phyloP scores from a whole-genome alignment of 2,797 vertebrate species.

The Pseudochaenichthys georgianus region DNA sequence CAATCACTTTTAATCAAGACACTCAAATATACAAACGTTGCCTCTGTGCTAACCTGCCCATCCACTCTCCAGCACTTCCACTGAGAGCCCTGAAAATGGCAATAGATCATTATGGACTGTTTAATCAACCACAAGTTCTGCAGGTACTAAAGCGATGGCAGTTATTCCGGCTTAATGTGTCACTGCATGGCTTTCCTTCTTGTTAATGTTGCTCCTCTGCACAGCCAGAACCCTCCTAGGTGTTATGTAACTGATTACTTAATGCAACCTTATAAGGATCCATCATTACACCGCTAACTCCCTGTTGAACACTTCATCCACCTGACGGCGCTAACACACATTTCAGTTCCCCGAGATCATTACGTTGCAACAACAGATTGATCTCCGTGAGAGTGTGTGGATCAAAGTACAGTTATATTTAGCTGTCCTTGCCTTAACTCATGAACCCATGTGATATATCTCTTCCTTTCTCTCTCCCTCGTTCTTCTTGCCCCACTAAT shows the following conservation, averaged over 20 bases:
- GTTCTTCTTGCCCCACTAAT: conserved; percentile 46
- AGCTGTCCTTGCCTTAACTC: neutral
- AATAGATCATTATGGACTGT: conserved; percentile 8
- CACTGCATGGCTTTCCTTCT: conserved; percentile 15
- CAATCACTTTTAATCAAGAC: neutral
- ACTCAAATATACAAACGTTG: conserved; percentile 4
- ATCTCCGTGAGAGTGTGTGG: neutral
- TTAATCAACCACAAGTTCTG: conserved; percentile 10
- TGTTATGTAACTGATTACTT: conserved; percentile 33
- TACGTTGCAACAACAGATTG: conserved; percentile 1
- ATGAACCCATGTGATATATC: neutral
- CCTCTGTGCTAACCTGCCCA: conserved; percentile 14
- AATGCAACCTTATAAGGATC: conserved; percentile 12
- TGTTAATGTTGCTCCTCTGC: conserved; percentile 20
- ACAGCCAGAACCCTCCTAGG: conserved; percentile 8
- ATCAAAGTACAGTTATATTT: conserved; percentile 1
- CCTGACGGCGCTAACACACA: neutral
- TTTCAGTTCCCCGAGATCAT: conserved; percentile 24
- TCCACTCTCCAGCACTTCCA: conserved; percentile 21
- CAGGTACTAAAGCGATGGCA: neutral
- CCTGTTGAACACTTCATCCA: conserved; percentile 8
- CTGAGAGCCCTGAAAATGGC: neutral
- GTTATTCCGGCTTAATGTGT: conserved; percentile 22
- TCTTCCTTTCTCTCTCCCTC: neutral
- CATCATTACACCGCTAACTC: conserved; percentile 13